These are phyloP conservation scores for Platalea minor DNA, from an alignment of 2,797 vertebrate species.

Conservation along the genomic window DNA sequence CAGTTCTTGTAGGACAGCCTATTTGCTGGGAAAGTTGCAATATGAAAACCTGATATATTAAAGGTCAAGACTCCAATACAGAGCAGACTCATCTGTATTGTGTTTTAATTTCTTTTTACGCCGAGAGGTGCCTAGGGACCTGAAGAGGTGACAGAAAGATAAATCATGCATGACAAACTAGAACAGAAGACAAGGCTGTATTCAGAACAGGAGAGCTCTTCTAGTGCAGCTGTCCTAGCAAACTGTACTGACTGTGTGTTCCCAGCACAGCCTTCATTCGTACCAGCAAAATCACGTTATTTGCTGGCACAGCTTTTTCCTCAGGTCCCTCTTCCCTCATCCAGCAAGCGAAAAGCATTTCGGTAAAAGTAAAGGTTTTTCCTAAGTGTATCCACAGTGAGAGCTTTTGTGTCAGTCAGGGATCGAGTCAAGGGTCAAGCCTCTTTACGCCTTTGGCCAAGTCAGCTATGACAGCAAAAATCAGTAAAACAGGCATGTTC, in stretches of 20 bases:
- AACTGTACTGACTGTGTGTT: neutral
- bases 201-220: conserved; percentile 13
- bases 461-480: neutral
- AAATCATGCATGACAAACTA: conserved; percentile 51
- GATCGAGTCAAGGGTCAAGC: neutral
- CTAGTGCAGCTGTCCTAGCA: conserved; percentile 18
- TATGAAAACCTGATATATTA: conserved; percentile 57
- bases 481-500: neutral
- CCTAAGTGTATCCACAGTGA: neutral
- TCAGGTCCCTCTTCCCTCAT: neutral
- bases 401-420: neutral
- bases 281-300: neutral
- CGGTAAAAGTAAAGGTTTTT: neutral
- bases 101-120: conserved; percentile 59
- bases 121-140: conserved; percentile 22
- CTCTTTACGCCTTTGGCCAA: neutral
- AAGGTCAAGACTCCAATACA: conserved; percentile 59
- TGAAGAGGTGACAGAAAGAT: conserved; percentile 49
- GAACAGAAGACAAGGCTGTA: conserved; percentile 28
- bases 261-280: neutral
- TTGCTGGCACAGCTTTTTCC: conserved; percentile 21
- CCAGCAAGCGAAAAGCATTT: neutral
- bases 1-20: neutral
- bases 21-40: conserved; percentile 19
- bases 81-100: conserved; percentile 51